phyloP scores from a whole-genome alignment of 2,888 invertebrate genomes.

The Eupithecia vulgata region DNA sequence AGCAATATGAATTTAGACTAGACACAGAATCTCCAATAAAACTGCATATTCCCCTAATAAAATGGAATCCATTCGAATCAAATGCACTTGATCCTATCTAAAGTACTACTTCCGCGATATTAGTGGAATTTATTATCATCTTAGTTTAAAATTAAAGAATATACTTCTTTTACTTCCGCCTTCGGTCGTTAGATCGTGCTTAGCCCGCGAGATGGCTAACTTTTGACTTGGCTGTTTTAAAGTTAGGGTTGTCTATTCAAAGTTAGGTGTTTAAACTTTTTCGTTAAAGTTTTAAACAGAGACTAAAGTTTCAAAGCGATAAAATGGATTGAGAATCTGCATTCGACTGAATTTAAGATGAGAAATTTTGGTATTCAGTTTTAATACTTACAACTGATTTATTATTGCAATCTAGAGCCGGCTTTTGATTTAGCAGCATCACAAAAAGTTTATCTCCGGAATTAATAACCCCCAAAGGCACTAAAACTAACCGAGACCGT shows the following conservation, averaged over 20 bases:
- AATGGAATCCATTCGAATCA: conserved; percentile 16
- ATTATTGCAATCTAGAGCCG: conserved; percentile 1
- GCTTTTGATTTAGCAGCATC: conserved; percentile 25
- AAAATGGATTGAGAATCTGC: conserved; percentile 9
- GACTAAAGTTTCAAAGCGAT: background rate
- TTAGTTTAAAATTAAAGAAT: conserved; percentile 47
- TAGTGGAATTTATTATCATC: conserved; percentile 41
- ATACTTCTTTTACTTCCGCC: conserved; percentile 51
- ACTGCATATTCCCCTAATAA: background rate
- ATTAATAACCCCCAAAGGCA: conserved; percentile 38
- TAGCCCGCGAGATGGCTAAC: conserved; percentile 59
- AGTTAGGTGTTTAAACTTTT: conserved; percentile 15
- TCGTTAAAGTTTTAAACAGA: conserved; percentile 13
- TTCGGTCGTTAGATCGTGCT: conserved; percentile 56
- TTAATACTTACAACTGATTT: background rate
- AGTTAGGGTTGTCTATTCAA: conserved; percentile 58
- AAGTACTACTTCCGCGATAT: conserved; percentile 33
- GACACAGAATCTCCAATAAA: background rate
- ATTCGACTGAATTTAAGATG: background rate
- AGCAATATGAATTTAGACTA: background rate
- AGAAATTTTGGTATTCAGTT: background rate
- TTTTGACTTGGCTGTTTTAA: conserved; percentile 58
- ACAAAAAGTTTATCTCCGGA: conserved; percentile 36
- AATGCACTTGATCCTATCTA: conserved; percentile 33
- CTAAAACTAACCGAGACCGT: conserved; percentile 42